These are phyloP conservation scores for Ridgeia piscesae DNA, from an alignment of 1,140 invertebrate species.

Conservation along the genomic window DNA sequence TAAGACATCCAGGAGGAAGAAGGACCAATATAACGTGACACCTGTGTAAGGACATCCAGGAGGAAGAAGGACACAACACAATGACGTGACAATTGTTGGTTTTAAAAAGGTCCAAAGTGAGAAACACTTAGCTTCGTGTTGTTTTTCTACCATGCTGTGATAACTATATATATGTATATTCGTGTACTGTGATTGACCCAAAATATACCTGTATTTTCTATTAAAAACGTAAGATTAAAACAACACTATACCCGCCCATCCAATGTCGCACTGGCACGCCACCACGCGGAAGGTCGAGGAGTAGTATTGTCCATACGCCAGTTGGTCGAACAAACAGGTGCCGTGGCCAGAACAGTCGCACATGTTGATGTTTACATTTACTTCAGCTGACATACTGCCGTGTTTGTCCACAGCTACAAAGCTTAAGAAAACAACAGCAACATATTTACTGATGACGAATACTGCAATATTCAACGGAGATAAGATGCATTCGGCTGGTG, in stretches of 20 bases:
- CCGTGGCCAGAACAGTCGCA: not conserved
- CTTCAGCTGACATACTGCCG: not conserved
- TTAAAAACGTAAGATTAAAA: not conserved
- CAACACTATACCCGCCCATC: not conserved
- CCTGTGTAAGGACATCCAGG: not conserved
- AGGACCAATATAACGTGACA: not conserved
- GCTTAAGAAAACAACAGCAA: not conserved
- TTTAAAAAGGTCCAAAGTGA: too few species aligned
- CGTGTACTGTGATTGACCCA: not conserved
- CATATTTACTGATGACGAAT: not conserved
- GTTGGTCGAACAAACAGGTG: not conserved
- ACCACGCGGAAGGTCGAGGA: not conserved
- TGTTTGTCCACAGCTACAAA: not conserved
- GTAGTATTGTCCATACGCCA: not conserved
- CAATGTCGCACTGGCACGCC: not conserved
- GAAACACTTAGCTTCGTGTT: not conserved
- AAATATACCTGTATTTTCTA: not conserved
- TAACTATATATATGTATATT: not conserved
- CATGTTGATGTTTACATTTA: not conserved
- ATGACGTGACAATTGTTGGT: too few species aligned
- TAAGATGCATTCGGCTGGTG: not conserved
- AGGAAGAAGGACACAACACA: not conserved
- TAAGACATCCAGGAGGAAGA: too few species aligned
- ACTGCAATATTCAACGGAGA: not conserved
- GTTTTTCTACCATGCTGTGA: not conserved